A percentile compares a stretch with the other conserved stretches of the same genome.
Evolutionary conservation across 2,797 vertebrate species (phyloP).

Genomic region (Loriculus beryllinus): DNA sequence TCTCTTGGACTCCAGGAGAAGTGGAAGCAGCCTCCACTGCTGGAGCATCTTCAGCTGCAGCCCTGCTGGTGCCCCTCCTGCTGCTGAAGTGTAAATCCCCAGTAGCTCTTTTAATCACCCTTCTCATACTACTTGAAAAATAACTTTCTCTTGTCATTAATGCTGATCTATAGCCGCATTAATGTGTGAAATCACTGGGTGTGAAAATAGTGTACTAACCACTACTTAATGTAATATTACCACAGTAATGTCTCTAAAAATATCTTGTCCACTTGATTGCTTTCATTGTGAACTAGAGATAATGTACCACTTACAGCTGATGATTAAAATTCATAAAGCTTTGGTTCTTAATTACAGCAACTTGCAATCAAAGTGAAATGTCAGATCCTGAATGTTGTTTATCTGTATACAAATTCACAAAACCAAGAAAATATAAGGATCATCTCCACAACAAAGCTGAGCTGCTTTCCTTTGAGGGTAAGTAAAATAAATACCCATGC

Average conservation of each 20-base stretch:
- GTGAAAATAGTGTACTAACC: constrained; percentile 70
- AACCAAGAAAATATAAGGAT: constrained; percentile 55
- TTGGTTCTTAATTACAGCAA: constrained; percentile 70
- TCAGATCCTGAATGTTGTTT: constrained; percentile 67
- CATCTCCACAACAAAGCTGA: constrained; percentile 39
- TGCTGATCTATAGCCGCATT: constrained; percentile 58
- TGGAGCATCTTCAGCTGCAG: background rate
- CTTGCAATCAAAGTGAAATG: constrained; percentile 71
- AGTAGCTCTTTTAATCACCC: constrained; percentile 48
- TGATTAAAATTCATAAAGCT: constrained; percentile 72
- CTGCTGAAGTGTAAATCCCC: constrained; percentile 28
- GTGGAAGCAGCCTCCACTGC: background rate
- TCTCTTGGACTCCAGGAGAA: background rate
- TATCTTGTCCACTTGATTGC: constrained; percentile 71
- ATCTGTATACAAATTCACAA: constrained; percentile 65
- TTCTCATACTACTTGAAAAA: constrained; percentile 50
- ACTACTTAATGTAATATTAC: constrained; percentile 68
- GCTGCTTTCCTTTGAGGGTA: constrained; percentile 46
- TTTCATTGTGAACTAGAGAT: constrained; percentile 70
- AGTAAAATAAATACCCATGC: constrained; percentile 27
- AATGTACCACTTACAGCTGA: constrained; percentile 71
- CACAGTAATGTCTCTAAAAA: constrained; percentile 71
- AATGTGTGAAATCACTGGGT: constrained; percentile 68
- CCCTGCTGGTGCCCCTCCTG: constrained; percentile 1
- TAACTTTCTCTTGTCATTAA: constrained; percentile 63